Conservation (phyloP, 2,113 vertebrate species). For the Anarrhichthys ocellatus region DNA sequence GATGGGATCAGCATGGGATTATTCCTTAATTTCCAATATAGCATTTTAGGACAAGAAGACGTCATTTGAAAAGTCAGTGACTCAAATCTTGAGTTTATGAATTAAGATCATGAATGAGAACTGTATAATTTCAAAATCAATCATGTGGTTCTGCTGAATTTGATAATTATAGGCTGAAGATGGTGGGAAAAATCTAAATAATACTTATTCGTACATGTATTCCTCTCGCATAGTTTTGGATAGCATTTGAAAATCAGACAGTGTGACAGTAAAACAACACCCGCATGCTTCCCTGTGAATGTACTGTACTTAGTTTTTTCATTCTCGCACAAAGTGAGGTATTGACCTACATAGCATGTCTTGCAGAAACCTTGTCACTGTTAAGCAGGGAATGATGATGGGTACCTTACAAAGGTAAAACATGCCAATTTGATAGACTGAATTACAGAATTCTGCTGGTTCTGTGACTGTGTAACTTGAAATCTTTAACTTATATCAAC, state of each 20-base stretch:
- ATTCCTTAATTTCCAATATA: not conserved
- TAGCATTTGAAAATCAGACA: not conserved
- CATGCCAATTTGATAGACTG: slow-evolving; percentile 14
- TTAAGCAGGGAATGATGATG: not conserved
- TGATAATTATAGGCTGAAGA: not conserved
- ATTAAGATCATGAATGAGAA: not conserved
- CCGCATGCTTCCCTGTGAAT: not conserved
- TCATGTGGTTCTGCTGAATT: not conserved
- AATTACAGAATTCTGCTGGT: not conserved
- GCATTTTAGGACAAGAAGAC: not conserved
- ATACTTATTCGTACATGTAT: not conserved
- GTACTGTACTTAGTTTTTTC: not conserved
- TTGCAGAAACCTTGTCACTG: not conserved
- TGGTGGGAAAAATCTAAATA: not conserved
- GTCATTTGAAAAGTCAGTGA: too few relatives aligned
- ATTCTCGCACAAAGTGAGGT: not conserved
- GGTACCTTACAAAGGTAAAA: slow-evolving; percentile 18
- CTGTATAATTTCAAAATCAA: not conserved
- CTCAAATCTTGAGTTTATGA: not conserved
- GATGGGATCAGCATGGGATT: not conserved
- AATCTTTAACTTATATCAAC: not conserved
- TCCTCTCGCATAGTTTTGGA: not conserved
- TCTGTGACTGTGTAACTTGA: not conserved
- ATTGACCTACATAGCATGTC: slow-evolving; percentile 1
- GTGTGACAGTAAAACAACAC: not conserved